Evolutionary conservation across 2,888 invertebrate genomes (phyloP).

Genomic region (Bibio marci): DNA sequence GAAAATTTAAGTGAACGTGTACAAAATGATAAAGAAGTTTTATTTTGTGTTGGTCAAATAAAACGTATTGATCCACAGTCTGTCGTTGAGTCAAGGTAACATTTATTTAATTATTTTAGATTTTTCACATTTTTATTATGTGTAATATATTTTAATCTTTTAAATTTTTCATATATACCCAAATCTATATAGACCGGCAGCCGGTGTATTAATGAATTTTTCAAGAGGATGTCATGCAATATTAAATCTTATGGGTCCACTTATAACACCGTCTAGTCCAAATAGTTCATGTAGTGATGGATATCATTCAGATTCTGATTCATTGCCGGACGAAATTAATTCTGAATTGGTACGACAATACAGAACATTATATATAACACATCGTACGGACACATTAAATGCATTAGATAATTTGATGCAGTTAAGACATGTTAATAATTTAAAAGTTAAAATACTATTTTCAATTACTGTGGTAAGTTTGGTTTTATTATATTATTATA

Average conservation of each 20-base stretch:
- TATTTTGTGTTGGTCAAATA: conserved; percentile 52
- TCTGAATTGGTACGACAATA: conserved; percentile 61
- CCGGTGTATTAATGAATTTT: conserved; percentile 55
- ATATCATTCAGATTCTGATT: conserved; percentile 61
- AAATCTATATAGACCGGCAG: conserved; percentile 38
- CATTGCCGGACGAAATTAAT: conserved; percentile 13
- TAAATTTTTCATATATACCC: background rate
- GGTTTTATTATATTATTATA: too few species aligned
- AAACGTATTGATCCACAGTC: conserved; percentile 45
- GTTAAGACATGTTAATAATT: conserved; percentile 65
- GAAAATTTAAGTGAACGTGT: conserved; percentile 59
- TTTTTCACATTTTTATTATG: conserved; percentile 1
- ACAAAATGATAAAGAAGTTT: conserved; percentile 78
- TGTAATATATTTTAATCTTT: background rate
- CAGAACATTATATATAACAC: conserved; percentile 68
- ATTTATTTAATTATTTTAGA: conserved; percentile 2
- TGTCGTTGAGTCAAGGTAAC: conserved; percentile 40
- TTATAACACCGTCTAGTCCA: conserved; percentile 30
- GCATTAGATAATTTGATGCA: conserved; percentile 67
- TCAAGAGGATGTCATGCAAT: conserved; percentile 58
- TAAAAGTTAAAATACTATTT: conserved; percentile 90
- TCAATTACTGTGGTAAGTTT: conserved; percentile 84
- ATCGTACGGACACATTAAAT: conserved; percentile 69
- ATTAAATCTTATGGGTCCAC: conserved; percentile 52
- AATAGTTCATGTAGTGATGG: conserved; percentile 56